Evolutionary conservation across 2,797 vertebrate genomes (phyloP).

Genomic region (Philypnodon macrostomus): DNA sequence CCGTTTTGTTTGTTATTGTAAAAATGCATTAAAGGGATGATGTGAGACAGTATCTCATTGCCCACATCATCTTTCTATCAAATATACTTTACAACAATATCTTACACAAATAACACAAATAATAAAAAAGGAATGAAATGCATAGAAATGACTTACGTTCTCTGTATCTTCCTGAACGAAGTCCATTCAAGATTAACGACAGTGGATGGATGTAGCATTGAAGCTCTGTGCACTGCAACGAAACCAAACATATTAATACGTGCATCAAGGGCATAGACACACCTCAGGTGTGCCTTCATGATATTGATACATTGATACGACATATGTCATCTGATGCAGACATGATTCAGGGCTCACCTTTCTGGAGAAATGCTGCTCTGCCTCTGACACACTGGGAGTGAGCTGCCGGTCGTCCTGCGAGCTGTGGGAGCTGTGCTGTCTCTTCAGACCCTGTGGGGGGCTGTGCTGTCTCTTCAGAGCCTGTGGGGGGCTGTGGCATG

Average conservation of each 20-base stretch:
- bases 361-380: constrained; percentile 63
- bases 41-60: no score
- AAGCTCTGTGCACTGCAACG: constrained; percentile 74
- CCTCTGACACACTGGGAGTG: constrained; percentile 53
- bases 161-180: constrained; percentile 80
- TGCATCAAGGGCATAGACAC: constrained; percentile 18
- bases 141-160: constrained; percentile 72
- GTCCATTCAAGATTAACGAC: constrained; percentile 79
- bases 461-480: constrained; percentile 43
- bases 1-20: no score
- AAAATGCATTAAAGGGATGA: no score
- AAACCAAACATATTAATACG: constrained; percentile 25
- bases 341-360: constrained; percentile 71
- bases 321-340: constrained; percentile 13
- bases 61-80: no score
- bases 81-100: no score
- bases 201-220: constrained; percentile 82
- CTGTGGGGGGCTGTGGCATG: constrained; percentile 45
- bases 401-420: constrained; percentile 55
- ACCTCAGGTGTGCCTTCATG: no score
- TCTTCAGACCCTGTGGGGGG: constrained; percentile 66
- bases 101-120: no score
- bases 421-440: constrained; percentile 51
- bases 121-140: constrained; percentile 3
- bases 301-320: no score